phyloP scores from a whole-genome alignment of 2,113 vertebrate genomes.

The Agelaius tricolor region DNA sequence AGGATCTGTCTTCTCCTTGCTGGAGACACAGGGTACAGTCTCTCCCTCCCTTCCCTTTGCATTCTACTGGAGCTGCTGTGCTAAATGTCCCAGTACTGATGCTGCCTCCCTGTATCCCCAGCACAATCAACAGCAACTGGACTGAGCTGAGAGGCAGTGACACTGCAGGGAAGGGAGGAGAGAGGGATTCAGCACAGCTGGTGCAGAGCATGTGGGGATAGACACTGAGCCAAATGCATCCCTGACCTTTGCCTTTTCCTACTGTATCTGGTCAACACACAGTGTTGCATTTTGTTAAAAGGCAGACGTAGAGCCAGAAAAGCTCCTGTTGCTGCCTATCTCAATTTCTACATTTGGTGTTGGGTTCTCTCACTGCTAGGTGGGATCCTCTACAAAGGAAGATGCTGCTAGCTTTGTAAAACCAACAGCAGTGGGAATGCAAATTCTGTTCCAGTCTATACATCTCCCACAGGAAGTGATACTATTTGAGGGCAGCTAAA shows the following conservation, averaged over 20 bases:
- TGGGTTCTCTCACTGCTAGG: background rate
- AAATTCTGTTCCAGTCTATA: background rate
- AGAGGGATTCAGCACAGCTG: background rate
- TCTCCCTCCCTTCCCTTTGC: background rate
- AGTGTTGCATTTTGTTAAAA: background rate
- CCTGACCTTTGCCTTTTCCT: background rate
- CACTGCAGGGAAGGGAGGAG: background rate
- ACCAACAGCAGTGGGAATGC: background rate
- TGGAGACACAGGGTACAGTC: background rate
- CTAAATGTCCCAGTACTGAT: background rate
- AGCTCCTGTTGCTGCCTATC: background rate
- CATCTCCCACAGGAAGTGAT: background rate
- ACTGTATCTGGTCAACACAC: background rate
- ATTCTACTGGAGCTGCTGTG: background rate
- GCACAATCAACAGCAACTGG: background rate
- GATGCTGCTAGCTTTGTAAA: background rate
- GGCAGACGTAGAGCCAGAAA: background rate
- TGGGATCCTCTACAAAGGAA: background rate
- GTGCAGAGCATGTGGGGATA: background rate
- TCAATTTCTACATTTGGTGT: background rate
- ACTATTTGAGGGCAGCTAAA: background rate
- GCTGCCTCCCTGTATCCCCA: background rate
- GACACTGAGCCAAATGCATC: background rate
- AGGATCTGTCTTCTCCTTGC: background rate
- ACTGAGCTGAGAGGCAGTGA: accelerated